Conservation (phyloP, 2,113 vertebrate genomes). For the Neolamprologus brichardi region DNA sequence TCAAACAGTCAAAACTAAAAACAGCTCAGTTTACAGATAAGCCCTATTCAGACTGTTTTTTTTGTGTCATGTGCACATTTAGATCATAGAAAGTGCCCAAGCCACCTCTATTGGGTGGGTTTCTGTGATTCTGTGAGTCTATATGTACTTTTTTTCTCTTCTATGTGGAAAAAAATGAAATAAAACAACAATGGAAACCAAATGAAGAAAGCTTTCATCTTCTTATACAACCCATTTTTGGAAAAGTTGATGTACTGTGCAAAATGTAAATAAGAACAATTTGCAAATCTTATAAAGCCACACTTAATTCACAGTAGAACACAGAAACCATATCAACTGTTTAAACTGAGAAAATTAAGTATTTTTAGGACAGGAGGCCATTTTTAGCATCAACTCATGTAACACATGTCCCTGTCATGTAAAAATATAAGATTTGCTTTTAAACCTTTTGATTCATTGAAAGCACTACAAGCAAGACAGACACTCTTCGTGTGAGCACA, state of each 20-base stretch:
- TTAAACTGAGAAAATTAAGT: not conserved
- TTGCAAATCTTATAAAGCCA: not conserved
- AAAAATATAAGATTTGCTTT: not conserved
- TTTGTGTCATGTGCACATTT: not conserved
- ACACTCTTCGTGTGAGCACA: not conserved
- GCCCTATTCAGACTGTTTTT: not conserved
- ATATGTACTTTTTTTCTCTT: not conserved
- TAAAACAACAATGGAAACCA: not conserved
- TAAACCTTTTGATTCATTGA: not conserved
- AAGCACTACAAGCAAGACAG: not conserved
- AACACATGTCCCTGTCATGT: not conserved
- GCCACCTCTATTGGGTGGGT: not conserved
- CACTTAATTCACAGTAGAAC: not conserved
- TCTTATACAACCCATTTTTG: not conserved
- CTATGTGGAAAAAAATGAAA: not conserved
- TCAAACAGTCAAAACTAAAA: not conserved
- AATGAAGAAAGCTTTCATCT: not conserved
- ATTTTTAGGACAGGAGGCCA: not conserved
- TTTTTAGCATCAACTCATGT: not conserved
- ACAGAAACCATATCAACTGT: not conserved
- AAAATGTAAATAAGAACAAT: not conserved
- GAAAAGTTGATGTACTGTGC: fast-evolving
- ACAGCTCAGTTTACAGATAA: not conserved
- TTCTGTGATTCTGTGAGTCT: not conserved
- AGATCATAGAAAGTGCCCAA: not conserved